Evolutionary conservation across 2,113 vertebrate species (phyloP).

Genomic region (Tringa solitaria): DNA sequence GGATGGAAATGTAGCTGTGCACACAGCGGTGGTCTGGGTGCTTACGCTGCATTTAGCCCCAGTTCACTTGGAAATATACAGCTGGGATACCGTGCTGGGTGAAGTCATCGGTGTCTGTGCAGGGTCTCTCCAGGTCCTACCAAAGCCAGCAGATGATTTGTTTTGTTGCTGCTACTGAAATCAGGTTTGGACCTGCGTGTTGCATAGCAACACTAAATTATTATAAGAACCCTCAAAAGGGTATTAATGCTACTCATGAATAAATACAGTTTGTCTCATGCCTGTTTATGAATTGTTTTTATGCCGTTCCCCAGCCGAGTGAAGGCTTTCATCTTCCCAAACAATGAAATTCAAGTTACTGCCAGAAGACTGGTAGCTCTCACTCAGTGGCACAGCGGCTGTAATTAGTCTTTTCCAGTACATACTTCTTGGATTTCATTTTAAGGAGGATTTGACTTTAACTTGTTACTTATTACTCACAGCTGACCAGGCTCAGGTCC

Average conservation of each 20-base stretch:
- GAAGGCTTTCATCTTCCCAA: conserved; percentile 14
- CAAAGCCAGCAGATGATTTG: not conserved
- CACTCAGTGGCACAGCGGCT: not conserved
- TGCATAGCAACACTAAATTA: conserved; percentile 40
- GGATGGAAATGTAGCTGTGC: not conserved
- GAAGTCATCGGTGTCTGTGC: not conserved
- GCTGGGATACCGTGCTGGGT: not conserved
- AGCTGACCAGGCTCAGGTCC: not conserved
- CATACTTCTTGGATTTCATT: not conserved
- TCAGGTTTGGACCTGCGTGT: not conserved
- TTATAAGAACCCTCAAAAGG: not conserved
- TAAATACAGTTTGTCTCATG: not conserved
- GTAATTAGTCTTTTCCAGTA: not conserved
- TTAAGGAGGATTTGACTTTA: not conserved
- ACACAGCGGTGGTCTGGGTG: not conserved
- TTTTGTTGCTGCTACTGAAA: not conserved
- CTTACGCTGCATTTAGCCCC: not conserved
- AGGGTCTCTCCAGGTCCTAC: not conserved
- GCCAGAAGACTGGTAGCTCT: not conserved
- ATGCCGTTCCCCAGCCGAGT: not conserved
- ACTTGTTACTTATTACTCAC: not conserved
- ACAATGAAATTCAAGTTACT: not conserved
- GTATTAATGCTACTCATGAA: conserved; percentile 11
- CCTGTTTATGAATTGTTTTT: not conserved
- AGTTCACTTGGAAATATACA: not conserved